Conservation (phyloP, 2,888 invertebrate species). For the Lycocerus yunnanus region DNA sequence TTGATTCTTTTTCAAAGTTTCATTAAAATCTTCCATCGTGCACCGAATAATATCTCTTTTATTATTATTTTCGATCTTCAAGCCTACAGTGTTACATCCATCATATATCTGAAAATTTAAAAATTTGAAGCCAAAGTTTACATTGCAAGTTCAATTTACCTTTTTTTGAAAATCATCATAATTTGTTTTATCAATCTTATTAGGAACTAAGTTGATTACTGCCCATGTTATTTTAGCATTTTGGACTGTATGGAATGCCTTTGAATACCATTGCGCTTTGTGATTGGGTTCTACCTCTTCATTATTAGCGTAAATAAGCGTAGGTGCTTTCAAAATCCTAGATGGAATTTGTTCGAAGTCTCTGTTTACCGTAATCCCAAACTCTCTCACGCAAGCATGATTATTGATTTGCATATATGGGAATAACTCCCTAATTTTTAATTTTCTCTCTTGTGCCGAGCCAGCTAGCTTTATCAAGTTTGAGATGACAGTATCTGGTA, state of each 20-base stretch:
- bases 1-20: slow-evolving; percentile 23
- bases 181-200: no score
- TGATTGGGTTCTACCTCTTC: no score
- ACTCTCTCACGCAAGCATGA: slow-evolving; percentile 69
- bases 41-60: no score
- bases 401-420: slow-evolving; percentile 48
- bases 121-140: no score
- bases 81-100: neutral
- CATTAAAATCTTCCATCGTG: neutral
- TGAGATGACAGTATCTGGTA: slow-evolving; percentile 58
- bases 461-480: slow-evolving; percentile 89
- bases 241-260: neutral
- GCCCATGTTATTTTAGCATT: no score
- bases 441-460: slow-evolving; percentile 73
- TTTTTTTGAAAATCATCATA: no score
- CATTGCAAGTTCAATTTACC: no score
- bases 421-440: slow-evolving; percentile 75
- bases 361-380: slow-evolving; percentile 77
- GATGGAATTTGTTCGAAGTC: slow-evolving; percentile 78
- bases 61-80: neutral
- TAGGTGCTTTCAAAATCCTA: slow-evolving; percentile 78
- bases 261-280: no score
- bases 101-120: neutral
- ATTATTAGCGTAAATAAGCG: slow-evolving; percentile 65
- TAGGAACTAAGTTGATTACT: no score